Conservation (phyloP, 2,797 vertebrate genomes). For the Liasis olivaceus region DNA sequence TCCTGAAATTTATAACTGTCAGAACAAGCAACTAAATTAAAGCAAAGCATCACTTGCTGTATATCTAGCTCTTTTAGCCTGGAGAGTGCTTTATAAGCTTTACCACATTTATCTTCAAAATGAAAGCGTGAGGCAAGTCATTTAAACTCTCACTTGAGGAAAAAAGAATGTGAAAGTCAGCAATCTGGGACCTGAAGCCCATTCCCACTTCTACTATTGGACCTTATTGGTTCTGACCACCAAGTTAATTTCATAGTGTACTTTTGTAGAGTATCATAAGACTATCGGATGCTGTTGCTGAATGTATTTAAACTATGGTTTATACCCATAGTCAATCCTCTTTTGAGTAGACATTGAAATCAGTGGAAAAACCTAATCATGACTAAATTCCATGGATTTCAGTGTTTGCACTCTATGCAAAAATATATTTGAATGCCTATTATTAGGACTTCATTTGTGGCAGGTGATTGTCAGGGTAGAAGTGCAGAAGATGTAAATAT, state of each 20-base stretch:
- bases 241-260: not conserved
- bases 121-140: constrained; percentile 20
- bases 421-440: not conserved
- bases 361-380: no score
- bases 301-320: not conserved
- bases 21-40: constrained; percentile 20
- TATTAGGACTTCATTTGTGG: not conserved
- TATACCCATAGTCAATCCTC: not conserved
- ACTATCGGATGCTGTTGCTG: not conserved
- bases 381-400: not conserved
- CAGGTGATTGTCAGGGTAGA: not conserved
- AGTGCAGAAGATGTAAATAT: not conserved
- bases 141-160: constrained; percentile 10
- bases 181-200: not conserved
- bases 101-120: constrained; percentile 29
- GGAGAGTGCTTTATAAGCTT: constrained; percentile 1
- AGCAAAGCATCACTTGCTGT: constrained; percentile 6
- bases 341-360: not conserved
- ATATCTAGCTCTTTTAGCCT: not conserved
- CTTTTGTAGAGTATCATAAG: not conserved
- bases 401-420: not conserved
- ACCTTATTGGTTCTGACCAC: not conserved
- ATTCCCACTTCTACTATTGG: not conserved
- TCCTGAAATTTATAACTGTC: constrained; percentile 8
- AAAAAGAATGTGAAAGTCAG: not conserved